Evolutionary conservation across 2,797 vertebrate genomes (phyloP), one percentile per base, ranked within the genome.

Genomic region (Microcaecilia unicolor): DNA sequence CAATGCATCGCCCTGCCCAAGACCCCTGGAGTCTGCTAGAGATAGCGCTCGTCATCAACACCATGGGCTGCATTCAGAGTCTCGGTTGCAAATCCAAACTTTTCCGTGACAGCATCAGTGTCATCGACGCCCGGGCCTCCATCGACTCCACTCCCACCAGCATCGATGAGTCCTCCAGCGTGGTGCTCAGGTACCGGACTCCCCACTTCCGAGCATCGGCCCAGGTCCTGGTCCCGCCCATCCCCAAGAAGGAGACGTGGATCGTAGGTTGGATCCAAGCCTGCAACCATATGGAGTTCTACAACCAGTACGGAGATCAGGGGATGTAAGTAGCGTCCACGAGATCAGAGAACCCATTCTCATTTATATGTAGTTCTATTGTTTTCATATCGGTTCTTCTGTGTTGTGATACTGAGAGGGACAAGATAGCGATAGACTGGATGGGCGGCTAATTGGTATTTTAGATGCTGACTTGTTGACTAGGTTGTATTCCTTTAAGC

Each of bases 301-400:
- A 91, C 84, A 99, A 99, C 55, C 87, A 85, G 29, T 99, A 99
- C 2, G 92, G 92, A 34, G 83, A 84, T 11, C 91, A 90, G 67
- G 96, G 95, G 66, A 95, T 92, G 96, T 99, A 61, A 97, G 95
- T 98, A 75, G n/a, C n/a, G n/a, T n/a, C n/a, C n/a, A n/a, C n/a
- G n/a, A n/a, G n/a, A n/a, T n/a, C n/a, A n/a, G n/a, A n/a, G n/a
- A n/a, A n/a, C n/a, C n/a, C n/a, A n/a, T n/a, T n/a, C n/a, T n/a
- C n/a, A n/a, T n/a, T n/a, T n/a, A n/a, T n/a, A n/a, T n/a, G n/a
- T n/a, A n/a, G n/a, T n/a, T n/a, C n/a, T n/a, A n/a, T n/a, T n/a
- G n/a, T n/a, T n/a, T n/a, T n/a, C n/a, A n/a, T n/a, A n/a, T n/a
- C n/a, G n/a, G n/a, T n/a, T n/a, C n/a, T n/a, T n/a, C n/a, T n/a